Percentiles rank a stretch among this genome's conserved stretches.
phyloP scores from a whole-genome alignment of 2,888 invertebrate genomes.

The Glyphotaelius pellucidus region DNA sequence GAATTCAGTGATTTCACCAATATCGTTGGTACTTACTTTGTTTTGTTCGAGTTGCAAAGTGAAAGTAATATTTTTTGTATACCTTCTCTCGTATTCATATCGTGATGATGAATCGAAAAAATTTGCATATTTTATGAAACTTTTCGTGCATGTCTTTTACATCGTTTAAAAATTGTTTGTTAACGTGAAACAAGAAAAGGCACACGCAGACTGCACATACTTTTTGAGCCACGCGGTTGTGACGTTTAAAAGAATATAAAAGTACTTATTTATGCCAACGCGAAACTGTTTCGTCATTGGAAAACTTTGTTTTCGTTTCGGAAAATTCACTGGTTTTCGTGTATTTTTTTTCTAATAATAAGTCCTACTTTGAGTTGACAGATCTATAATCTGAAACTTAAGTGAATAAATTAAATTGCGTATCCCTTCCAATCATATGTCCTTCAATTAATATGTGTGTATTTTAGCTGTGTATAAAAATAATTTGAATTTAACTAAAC shows the following conservation, averaged over 20 bases:
- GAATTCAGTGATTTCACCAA: neutral
- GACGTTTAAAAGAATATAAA: constrained; percentile 7
- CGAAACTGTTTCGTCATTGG: neutral
- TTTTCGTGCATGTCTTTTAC: neutral
- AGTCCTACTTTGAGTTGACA: neutral
- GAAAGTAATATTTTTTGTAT: constrained; percentile 25
- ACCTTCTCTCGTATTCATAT: neutral
- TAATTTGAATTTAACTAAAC: neutral
- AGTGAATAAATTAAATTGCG: neutral
- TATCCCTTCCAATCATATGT: neutral
- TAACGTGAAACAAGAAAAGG: neutral
- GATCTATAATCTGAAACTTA: no score
- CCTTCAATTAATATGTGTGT: neutral
- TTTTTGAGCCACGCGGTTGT: constrained; percentile 15
- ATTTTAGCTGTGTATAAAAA: neutral
- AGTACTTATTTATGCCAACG: neutral
- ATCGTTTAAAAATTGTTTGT: neutral
- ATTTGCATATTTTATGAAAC: neutral
- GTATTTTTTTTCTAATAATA: neutral
- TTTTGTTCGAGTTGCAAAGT: constrained; percentile 3
- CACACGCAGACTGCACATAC: neutral
- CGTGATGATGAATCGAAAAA: neutral
- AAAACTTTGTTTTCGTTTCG: neutral
- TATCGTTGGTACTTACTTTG: neutral
- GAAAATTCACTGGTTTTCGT: neutral